Evolutionary conservation across 2,888 invertebrate genomes (phyloP), one percentile per base, ranked within the genome.

Genomic region (Drosophila engyochracea): DNA sequence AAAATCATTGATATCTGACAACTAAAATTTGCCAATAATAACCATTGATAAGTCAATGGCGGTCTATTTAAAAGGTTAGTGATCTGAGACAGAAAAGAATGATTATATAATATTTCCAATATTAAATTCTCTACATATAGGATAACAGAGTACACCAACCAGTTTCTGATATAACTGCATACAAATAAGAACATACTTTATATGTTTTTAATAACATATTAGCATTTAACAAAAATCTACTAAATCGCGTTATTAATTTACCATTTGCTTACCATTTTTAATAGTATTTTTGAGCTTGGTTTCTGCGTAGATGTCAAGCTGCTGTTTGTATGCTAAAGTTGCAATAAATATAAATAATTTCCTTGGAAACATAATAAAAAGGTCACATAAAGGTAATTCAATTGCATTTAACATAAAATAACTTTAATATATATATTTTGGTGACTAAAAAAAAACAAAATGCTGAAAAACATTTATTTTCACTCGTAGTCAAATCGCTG

Each of bases 1-100:
- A 10, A 67, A 37, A 10, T 37, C 37, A 41, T 39, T 53, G 1
- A 35, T 52, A n/a, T 16, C 14, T 52, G 55, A 30, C 3, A 6
- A 51, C 44, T 59, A 54, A 7, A 31, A 52, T 31, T 37, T 22
- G 25, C 41, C 53, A 63, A 61, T 67, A 76, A 39, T 33, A n/a
- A 19, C 19, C 49, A 33, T 62, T n/a, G n/a, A n/a, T 41, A 41
- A 5, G 47, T 47, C 7, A 47, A 22, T 47, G 14, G 4, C 14
- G 44, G 22, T 47, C 7, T 7, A 47, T 22, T 47, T 22, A 25
- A 22, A 7, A 47, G 47, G 22, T 41, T 41, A 41, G 0, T 22
- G n/a, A 5, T 22, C 2, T n/a, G n/a, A 22, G 41, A 10, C 10
- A 10, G 41, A 4, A 12, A 41, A 10, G 4, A 41, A 4, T 41